phyloP scores from a whole-genome alignment of 2,888 invertebrate genomes.

The Chloromyia formosa region DNA sequence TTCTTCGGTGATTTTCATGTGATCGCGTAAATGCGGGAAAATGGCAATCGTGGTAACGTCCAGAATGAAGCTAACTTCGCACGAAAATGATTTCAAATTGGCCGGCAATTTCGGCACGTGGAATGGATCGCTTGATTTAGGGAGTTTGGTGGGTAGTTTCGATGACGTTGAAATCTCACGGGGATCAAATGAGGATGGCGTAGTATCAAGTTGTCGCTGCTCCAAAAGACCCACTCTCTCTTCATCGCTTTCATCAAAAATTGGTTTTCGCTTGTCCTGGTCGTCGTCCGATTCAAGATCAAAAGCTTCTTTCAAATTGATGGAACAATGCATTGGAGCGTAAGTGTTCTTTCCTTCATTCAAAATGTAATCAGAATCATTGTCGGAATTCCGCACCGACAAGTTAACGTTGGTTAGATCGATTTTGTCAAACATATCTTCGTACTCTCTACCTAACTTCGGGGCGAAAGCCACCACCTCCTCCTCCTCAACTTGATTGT shows the following conservation, averaged over 20 bases:
- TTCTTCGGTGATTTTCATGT: constrained; percentile 63
- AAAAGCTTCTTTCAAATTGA: constrained; percentile 55
- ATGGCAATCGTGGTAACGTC: constrained; percentile 57
- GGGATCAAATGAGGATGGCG: constrained; percentile 55
- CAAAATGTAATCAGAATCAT: constrained; percentile 63
- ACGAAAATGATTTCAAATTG: constrained; percentile 56
- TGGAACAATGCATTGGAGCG: constrained; percentile 56
- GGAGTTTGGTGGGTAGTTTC: neutral
- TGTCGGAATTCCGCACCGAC: constrained; percentile 50
- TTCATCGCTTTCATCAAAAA: constrained; percentile 46
- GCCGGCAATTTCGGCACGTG: constrained; percentile 52
- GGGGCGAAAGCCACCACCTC: no score
- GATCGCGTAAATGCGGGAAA: constrained; percentile 59
- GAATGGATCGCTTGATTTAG: constrained; percentile 45
- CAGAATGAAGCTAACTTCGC: constrained; percentile 56
- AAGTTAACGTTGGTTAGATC: constrained; percentile 60
- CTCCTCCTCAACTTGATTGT: no score
- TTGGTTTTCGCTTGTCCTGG: no score
- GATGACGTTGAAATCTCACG: constrained; percentile 57
- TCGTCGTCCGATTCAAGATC: constrained; percentile 53
- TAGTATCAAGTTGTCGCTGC: constrained; percentile 54
- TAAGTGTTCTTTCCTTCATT: constrained; percentile 54
- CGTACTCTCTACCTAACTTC: neutral
- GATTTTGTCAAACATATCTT: constrained; percentile 53
- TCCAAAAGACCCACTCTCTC: neutral